phyloP scores from a whole-genome alignment of 2,888 invertebrate species.

The Oeneis ivallda region DNA sequence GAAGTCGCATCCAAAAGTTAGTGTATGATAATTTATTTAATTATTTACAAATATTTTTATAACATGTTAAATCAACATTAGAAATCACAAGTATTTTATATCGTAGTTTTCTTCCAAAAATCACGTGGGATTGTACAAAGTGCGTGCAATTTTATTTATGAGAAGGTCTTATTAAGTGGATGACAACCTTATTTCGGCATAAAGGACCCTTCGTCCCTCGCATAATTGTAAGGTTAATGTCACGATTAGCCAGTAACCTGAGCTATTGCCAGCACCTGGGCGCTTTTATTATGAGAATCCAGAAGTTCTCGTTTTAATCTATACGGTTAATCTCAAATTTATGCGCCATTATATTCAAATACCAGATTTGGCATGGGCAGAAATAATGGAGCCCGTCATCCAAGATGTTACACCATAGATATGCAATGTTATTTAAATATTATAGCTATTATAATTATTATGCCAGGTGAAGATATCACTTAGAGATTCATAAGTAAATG shows the following conservation, averaged over 20 bases:
- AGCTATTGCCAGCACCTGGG: constrained; percentile 42
- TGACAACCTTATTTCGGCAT: constrained; percentile 13
- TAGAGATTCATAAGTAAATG: no score
- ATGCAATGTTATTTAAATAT: constrained; percentile 7
- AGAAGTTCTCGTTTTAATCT: constrained; percentile 29
- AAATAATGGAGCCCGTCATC: not conserved
- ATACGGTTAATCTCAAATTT: constrained; percentile 28
- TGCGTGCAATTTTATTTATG: constrained; percentile 14
- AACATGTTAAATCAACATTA: not conserved
- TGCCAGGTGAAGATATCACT: no score
- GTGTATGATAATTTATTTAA: no score
- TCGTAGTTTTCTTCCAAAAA: not conserved
- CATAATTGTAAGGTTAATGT: constrained; percentile 42
- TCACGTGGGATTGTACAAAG: not conserved
- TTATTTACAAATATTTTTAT: no score
- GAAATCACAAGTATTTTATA: not conserved
- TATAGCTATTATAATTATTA: not conserved
- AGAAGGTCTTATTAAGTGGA: constrained; percentile 13
- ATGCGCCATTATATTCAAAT: constrained; percentile 23
- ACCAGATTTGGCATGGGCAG: constrained; percentile 8
- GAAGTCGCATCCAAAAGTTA: no score
- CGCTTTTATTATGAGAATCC: constrained; percentile 31
- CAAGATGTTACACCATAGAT: constrained; percentile 8
- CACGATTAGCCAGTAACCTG: constrained; percentile 39
- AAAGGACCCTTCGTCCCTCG: constrained; percentile 20